These are phyloP conservation scores for Damaliscus lunatus DNA, from an alignment of 2,113 vertebrate species.

Conservation along the genomic window DNA sequence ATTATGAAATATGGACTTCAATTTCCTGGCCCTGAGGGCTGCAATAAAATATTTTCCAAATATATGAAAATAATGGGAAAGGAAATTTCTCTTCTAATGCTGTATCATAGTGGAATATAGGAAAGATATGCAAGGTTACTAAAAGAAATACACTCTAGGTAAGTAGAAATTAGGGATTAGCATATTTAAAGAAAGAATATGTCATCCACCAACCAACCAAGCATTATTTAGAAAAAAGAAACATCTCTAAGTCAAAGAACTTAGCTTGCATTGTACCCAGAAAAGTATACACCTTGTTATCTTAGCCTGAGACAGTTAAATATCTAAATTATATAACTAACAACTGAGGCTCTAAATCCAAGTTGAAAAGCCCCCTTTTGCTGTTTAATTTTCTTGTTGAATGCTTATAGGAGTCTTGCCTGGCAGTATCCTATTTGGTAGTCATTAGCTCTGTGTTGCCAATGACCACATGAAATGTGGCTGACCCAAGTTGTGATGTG, in stretches of 20 bases:
- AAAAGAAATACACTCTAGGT: not conserved
- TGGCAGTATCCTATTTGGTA: not conserved
- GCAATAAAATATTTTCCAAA: not conserved
- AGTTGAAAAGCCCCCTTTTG: not conserved
- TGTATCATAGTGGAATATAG: not conserved
- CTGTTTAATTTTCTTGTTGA: not conserved
- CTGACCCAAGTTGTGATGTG: not conserved
- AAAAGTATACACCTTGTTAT: not conserved
- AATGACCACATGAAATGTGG: not conserved
- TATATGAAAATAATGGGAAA: not conserved
- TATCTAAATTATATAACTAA: not conserved
- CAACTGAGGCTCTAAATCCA: not conserved
- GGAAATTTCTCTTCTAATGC: not conserved
- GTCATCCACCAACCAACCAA: not conserved
- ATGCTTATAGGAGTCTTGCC: not conserved
- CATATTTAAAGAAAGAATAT: not conserved
- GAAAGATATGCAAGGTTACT: not conserved
- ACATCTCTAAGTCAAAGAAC: not conserved
- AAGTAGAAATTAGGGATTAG: not conserved
- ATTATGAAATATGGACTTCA: not conserved
- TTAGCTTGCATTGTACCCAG: not conserved
- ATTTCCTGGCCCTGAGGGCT: not conserved
- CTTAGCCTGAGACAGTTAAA: not conserved
- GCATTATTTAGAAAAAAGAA: not conserved
- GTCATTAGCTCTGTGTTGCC: not conserved